These are phyloP conservation scores for Mobula hypostoma DNA, from an alignment of 2,113 vertebrate species.

Conservation along the genomic window DNA sequence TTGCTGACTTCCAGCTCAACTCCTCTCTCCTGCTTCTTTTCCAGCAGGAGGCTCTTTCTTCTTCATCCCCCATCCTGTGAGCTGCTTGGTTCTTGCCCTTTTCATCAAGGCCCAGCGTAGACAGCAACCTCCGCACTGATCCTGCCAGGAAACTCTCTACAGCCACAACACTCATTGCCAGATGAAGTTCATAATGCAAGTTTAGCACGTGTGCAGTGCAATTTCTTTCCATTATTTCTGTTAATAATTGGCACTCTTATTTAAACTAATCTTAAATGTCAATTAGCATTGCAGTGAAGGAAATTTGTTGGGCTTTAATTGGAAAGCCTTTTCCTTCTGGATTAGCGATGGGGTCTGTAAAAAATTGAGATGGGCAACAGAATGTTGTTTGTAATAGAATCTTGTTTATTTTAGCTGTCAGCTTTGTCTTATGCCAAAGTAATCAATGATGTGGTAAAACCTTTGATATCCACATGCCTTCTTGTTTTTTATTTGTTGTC, in stretches of 20 bases:
- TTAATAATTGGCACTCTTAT: background rate
- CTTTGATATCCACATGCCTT: slow-evolving; percentile 23
- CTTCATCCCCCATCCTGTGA: too few species aligned
- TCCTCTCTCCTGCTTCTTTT: too few species aligned
- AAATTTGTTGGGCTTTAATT: background rate
- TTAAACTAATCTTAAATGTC: background rate
- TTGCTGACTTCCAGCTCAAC: too few species aligned
- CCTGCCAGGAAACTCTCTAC: too few species aligned
- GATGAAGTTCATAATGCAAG: background rate
- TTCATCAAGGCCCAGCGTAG: too few species aligned
- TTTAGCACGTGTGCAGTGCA: background rate
- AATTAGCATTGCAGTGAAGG: background rate
- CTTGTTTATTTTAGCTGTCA: background rate
- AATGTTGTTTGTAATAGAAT: background rate
- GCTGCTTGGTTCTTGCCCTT: too few species aligned
- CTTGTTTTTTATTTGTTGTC: slow-evolving; percentile 13
- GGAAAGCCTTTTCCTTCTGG: background rate
- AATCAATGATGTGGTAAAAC: slow-evolving; percentile 19
- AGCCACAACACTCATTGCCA: background rate
- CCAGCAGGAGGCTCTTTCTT: too few species aligned
- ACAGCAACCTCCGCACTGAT: too few species aligned
- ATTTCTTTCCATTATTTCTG: background rate
- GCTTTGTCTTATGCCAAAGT: slow-evolving; percentile 14
- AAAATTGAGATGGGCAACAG: background rate
- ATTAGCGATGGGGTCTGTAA: background rate